A percentile compares a stretch with the other conserved stretches of the same genome.
These are phyloP conservation scores for Aphelenchoides fujianensis DNA, from an alignment of 1,140 invertebrate genomes.

Conservation along the genomic window DNA sequence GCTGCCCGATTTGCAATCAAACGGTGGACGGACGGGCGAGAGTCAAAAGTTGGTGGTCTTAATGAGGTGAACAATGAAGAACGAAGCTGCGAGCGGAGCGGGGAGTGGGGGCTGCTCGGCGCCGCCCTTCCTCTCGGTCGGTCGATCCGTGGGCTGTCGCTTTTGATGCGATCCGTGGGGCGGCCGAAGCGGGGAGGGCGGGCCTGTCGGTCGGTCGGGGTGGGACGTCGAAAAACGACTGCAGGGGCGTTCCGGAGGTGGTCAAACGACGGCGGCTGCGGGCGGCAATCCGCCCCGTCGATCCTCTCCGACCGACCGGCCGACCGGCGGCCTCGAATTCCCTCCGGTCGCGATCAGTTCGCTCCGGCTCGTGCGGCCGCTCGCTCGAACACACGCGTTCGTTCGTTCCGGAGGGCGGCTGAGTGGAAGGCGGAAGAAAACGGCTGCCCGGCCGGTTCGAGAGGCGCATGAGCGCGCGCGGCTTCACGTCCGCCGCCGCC, in stretches of 20 bases:
- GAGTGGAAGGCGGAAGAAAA: not conserved
- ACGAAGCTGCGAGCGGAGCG: not conserved
- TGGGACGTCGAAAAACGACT: constrained; percentile 5
- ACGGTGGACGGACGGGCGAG: not conserved
- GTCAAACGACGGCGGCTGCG: not conserved
- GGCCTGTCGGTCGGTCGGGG: not conserved
- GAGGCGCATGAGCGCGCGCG: too few relatives aligned
- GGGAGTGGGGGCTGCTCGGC: too few relatives aligned
- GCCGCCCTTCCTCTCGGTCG: too few relatives aligned
- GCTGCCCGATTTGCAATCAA: not conserved
- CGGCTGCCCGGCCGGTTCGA: not conserved
- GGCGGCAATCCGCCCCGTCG: not conserved
- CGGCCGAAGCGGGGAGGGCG: not conserved
- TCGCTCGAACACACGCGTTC: not conserved
- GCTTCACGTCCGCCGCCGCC: not conserved
- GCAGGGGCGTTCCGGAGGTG: not conserved
- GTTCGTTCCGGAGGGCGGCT: not conserved
- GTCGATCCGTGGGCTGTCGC: not conserved
- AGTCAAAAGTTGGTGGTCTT: constrained; percentile 2
- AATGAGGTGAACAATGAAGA: not conserved
- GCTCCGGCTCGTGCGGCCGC: not conserved
- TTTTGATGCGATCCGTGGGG: not conserved
- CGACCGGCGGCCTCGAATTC: not conserved
- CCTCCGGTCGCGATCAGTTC: not conserved
- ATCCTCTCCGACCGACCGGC: not conserved